A percentile compares a stretch with the other conserved stretches of the same genome.
Conservation (phyloP, 2,888 invertebrate species). For the Euplexia lucipara region DNA sequence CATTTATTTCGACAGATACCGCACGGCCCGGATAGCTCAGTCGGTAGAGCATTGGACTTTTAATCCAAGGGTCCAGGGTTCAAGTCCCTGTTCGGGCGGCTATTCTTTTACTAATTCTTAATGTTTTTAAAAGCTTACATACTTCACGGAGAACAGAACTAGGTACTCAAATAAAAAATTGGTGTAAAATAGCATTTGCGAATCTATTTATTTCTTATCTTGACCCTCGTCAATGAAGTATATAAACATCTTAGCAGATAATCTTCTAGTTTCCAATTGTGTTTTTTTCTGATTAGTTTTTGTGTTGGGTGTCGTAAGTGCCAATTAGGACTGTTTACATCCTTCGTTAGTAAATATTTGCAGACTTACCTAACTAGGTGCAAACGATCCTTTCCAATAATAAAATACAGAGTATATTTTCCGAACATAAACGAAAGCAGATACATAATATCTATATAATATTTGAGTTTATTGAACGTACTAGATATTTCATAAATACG, state of each 20-base stretch:
- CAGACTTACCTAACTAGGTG: constrained; percentile 61
- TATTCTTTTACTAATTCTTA: constrained; percentile 15
- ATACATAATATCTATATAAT: constrained; percentile 34
- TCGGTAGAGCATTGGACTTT: constrained; percentile 95
- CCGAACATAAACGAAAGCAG: constrained; percentile 44
- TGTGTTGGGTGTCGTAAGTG: constrained; percentile 63
- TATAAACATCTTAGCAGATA: constrained; percentile 4
- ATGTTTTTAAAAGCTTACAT: background rate
- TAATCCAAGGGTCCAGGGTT: constrained; percentile 95
- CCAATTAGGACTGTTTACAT: constrained; percentile 75
- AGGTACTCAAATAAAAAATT: background rate
- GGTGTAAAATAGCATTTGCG: background rate
- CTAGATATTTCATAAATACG: constrained; percentile 61
- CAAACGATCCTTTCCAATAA: constrained; percentile 60
- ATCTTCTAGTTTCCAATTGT: constrained; percentile 24
- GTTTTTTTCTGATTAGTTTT: constrained; percentile 67
- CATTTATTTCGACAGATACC: rapidly evolving
- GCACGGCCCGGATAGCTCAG: constrained; percentile 93
- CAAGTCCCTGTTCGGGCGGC: constrained; percentile 94
- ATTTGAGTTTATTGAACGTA: constrained; percentile 55
- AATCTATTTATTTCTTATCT: background rate
- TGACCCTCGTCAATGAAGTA: background rate
- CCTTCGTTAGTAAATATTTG: constrained; percentile 69
- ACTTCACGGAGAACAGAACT: background rate
- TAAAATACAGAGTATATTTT: constrained; percentile 56